Percentiles rank a stretch among this genome's conserved stretches.
phyloP scores from a whole-genome alignment of 1,140 invertebrate species.

The Aphelinus certus region DNA sequence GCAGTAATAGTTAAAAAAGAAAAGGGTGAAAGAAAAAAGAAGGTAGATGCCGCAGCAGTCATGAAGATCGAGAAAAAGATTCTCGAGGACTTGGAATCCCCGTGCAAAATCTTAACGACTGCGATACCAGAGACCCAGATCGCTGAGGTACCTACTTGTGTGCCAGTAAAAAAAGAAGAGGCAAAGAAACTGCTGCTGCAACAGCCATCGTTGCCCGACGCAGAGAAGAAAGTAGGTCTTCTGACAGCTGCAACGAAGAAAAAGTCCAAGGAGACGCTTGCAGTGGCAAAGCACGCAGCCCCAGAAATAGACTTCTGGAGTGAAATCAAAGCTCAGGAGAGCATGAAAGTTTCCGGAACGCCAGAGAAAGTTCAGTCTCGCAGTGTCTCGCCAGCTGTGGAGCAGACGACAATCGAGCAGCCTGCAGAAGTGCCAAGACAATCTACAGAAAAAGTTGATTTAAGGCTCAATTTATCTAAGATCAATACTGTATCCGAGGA shows the following conservation, averaged over 20 bases:
- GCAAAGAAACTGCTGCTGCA: too few relatives aligned
- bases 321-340: slow-evolving; percentile 56
- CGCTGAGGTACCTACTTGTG: not conserved
- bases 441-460: not conserved
- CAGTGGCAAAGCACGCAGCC: not conserved
- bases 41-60: slow-evolving; percentile 25
- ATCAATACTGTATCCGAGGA: not conserved
- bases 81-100: slow-evolving; percentile 25
- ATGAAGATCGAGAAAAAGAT: slow-evolving; percentile 35
- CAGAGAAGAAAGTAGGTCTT: slow-evolving; percentile 19
- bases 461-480: slow-evolving; percentile 12
- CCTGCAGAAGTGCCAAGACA: not conserved
- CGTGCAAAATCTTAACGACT: slow-evolving; percentile 10
- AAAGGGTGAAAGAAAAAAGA: slow-evolving; percentile 2
- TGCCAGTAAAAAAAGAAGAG: not conserved
- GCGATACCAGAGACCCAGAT: slow-evolving; percentile 12
- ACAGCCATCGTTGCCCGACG: not conserved
- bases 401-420: not conserved
- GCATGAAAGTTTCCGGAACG: slow-evolving; percentile 44
- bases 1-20: not conserved
- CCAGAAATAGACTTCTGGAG: slow-evolving; percentile 63
- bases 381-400: not conserved
- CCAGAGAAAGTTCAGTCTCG: slow-evolving; percentile 23
- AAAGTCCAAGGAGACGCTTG: slow-evolving; percentile 13
- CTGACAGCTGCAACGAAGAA: not conserved